Evolutionary conservation across 2,113 vertebrate genomes (phyloP).

Genomic region (Phalacrocorax carbo): DNA sequence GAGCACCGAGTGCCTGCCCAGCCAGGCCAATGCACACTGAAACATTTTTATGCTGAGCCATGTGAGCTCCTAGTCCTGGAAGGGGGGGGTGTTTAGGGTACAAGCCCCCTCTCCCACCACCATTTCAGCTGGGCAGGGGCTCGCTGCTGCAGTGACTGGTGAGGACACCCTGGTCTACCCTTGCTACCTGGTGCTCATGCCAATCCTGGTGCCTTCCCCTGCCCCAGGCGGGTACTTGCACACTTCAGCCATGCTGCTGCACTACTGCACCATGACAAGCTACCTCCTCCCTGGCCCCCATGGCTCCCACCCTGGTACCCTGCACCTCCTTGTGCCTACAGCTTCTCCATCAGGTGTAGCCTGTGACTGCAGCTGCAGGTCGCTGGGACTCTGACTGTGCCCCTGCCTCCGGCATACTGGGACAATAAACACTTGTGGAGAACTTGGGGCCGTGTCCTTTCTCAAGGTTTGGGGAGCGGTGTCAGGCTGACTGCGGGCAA

Average conservation of each 20-base stretch:
- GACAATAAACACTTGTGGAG: conserved; percentile 45
- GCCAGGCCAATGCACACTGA: neutral
- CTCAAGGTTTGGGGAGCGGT: neutral
- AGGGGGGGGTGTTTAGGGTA: neutral
- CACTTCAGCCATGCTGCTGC: neutral
- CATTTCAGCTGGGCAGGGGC: neutral
- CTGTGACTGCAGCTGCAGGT: neutral
- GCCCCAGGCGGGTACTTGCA: accelerated
- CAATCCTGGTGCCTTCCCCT: neutral
- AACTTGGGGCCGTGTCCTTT: accelerated
- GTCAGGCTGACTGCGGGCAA: neutral
- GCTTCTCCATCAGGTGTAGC: neutral
- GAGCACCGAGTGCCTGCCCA: neutral
- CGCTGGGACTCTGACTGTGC: accelerated
- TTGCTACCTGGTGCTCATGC: accelerated
- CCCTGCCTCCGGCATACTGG: accelerated
- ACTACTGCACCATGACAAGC: neutral
- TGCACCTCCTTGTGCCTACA: neutral
- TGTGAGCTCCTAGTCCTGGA: neutral
- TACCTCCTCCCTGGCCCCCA: neutral
- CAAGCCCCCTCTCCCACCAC: neutral
- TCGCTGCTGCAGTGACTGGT: accelerated
- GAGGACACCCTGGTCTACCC: neutral
- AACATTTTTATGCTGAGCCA: neutral
- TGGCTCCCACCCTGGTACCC: neutral